Evolutionary conservation across 2,797 vertebrate species (phyloP).

Genomic region (Bradypus variegatus): DNA sequence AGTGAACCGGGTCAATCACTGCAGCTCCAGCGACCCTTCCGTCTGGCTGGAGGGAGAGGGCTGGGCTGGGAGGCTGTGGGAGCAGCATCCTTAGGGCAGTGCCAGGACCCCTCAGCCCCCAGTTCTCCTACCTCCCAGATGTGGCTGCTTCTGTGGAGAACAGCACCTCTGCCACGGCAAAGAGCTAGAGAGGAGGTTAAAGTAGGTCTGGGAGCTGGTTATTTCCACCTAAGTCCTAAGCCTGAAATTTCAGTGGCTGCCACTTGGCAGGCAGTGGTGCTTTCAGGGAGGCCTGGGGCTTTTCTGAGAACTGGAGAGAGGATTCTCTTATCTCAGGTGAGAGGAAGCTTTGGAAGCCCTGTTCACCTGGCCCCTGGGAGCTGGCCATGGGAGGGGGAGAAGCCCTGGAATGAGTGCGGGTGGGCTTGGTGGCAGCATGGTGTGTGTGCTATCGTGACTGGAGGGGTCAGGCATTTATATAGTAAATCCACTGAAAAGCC

Average conservation of each 20-base stretch:
- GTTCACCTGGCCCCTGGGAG: background rate
- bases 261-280: background rate
- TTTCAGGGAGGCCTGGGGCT: background rate
- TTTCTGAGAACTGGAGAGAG: background rate
- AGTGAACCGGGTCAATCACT: background rate
- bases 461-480: background rate
- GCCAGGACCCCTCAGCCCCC: background rate
- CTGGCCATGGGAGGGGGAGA: background rate
- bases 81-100: background rate
- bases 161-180: background rate
- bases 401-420: background rate
- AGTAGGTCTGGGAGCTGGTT: background rate
- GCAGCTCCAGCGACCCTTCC: background rate
- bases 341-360: background rate
- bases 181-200: background rate
- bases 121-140: background rate
- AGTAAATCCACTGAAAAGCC: background rate
- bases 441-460: accelerated
- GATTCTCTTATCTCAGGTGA: background rate
- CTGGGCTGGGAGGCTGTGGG: background rate
- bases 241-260: background rate
- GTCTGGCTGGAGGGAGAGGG: background rate
- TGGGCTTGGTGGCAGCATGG: background rate
- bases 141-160: background rate
- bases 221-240: background rate